A percentile compares a stretch with the other conserved stretches of the same genome.
Conservation (phyloP, 2,888 invertebrate genomes). For the Gari tellinella region DNA sequence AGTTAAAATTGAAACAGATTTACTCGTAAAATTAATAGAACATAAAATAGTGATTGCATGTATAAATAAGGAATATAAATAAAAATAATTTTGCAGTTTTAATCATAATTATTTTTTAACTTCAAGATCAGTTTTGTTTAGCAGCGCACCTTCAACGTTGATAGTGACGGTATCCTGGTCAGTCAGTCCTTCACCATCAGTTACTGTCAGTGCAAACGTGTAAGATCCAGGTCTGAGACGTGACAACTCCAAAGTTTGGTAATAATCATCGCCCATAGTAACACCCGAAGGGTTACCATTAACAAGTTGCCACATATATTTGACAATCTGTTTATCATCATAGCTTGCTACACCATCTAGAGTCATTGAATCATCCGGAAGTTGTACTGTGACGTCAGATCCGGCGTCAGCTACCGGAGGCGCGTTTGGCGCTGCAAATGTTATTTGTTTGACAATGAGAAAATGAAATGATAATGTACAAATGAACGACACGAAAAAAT, state of each 20-base stretch:
- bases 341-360: slow-evolving; percentile 22
- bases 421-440: background rate
- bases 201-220: slow-evolving; percentile 38
- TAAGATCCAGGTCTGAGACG: slow-evolving; percentile 33
- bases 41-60: too few relatives aligned
- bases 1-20: too few relatives aligned
- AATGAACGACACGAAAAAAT: too few relatives aligned
- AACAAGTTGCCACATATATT: slow-evolving; percentile 24
- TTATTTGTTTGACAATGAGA: too few relatives aligned
- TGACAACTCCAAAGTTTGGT: too few relatives aligned
- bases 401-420: slow-evolving; percentile 41
- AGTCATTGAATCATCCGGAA: slow-evolving; percentile 20
- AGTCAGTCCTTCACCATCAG: slow-evolving; percentile 34
- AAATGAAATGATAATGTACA: too few relatives aligned
- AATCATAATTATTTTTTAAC: too few relatives aligned
- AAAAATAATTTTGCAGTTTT: too few relatives aligned
- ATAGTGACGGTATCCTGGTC: slow-evolving; percentile 26
- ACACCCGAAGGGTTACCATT: background rate
- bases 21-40: too few relatives aligned
- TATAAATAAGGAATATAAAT: too few relatives aligned
- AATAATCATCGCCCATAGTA: too few relatives aligned
- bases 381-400: slow-evolving; percentile 14
- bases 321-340: slow-evolving; percentile 36
- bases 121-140: too few relatives aligned
- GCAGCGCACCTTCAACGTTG: slow-evolving; percentile 27